These are phyloP conservation scores for Troglohyphantes excavatus DNA, from an alignment of 2,888 invertebrate genomes.

Conservation along the genomic window DNA sequence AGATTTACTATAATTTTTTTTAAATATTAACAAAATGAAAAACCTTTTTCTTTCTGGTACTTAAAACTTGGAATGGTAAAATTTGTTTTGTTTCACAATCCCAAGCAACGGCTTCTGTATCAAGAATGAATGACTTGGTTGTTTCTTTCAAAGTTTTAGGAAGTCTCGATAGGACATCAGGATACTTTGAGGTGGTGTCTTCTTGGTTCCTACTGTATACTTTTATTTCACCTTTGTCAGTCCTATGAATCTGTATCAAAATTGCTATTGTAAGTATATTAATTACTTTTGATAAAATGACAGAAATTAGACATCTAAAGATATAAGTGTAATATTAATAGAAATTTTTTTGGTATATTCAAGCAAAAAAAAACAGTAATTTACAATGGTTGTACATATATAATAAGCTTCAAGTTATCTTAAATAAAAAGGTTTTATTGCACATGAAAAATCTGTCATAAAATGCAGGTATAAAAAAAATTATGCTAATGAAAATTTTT, in stretches of 20 bases:
- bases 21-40: background rate
- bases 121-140: constrained; percentile 93
- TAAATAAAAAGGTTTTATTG: too few relatives aligned
- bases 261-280: background rate
- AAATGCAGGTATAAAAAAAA: too few relatives aligned
- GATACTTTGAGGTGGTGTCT: constrained; percentile 96
- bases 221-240: constrained; percentile 87
- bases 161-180: constrained; percentile 92
- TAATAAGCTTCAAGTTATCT: too few relatives aligned
- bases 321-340: background rate
- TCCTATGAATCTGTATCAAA: constrained; percentile 86
- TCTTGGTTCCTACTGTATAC: constrained; percentile 98
- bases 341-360: background rate
- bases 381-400: too few relatives aligned
- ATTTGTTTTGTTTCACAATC: constrained; percentile 93
- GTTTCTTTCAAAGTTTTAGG: constrained; percentile 80
- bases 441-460: too few relatives aligned
- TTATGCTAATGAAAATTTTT: too few relatives aligned
- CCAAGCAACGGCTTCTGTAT: constrained; percentile 99
- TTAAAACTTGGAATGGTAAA: constrained; percentile 96
- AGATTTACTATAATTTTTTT: background rate
- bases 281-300: background rate
- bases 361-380: background rate
- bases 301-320: background rate
- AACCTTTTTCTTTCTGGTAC: constrained; percentile 96